These are phyloP conservation scores for Thera obeliscata DNA, from an alignment of 2,888 invertebrate genomes.

Conservation along the genomic window DNA sequence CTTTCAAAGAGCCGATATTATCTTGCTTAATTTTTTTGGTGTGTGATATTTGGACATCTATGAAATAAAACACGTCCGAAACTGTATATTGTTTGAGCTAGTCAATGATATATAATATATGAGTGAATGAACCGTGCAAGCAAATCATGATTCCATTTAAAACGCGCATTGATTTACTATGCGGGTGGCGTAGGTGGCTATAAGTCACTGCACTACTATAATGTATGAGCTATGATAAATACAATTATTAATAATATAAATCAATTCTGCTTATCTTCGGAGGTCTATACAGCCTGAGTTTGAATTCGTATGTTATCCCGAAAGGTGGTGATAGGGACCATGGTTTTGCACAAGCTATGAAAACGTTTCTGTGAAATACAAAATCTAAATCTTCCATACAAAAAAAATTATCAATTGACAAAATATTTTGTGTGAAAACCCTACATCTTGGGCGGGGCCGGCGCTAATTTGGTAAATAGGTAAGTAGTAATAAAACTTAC, in stretches of 20 bases:
- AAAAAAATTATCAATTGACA: too few species aligned
- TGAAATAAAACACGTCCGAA: neutral
- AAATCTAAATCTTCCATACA: too few species aligned
- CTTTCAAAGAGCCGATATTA: conserved; percentile 25
- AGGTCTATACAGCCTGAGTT: too few species aligned
- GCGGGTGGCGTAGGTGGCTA: conserved; percentile 63
- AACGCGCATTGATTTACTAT: conserved; percentile 61
- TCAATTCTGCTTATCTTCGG: too few species aligned
- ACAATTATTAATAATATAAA: neutral
- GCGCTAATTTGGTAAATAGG: too few species aligned
- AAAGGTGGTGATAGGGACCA: too few species aligned
- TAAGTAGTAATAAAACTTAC: too few species aligned
- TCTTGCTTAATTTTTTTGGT: neutral
- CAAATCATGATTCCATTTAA: conserved; percentile 72
- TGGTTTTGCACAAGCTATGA: too few species aligned
- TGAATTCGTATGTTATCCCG: too few species aligned
- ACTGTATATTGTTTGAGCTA: neutral
- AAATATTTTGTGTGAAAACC: too few species aligned
- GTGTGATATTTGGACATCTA: neutral
- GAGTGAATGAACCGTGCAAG: conserved; percentile 65
- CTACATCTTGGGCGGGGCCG: too few species aligned
- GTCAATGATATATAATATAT: conserved; percentile 33
- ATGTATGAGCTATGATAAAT: conserved; percentile 42
- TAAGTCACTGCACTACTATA: conserved; percentile 59
- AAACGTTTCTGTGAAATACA: too few species aligned